Base-by-base conservation (phyloP, 2,888 invertebrate genomes). In the Hartigia nigra region DNA sequence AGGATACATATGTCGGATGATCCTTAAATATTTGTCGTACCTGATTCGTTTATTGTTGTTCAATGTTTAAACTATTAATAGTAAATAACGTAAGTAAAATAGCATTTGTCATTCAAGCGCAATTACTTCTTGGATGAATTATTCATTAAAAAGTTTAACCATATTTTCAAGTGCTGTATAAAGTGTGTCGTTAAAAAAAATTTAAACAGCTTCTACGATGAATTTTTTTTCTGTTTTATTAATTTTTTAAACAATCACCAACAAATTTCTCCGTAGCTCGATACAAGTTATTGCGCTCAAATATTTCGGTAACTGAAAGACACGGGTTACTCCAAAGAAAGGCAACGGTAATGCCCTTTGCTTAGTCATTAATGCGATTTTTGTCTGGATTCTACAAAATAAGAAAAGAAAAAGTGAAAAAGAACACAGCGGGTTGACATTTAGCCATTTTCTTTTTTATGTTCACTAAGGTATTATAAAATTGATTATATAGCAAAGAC, bases 301-400 rank as follows among this genome's bases (percentile, higher is more conserved):
- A 79, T 78, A 78, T 81, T 78, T 76, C 84, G 85, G 84, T 86
- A 85, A 85, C 85, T 82, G 79, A 82, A 84, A 83, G 77, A 82
- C 82, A 77, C 76, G 76, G 74, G 72, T 72, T 78, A 76, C 32
- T 72, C 80, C 78, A 76, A 82, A 83, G 69, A 80, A 84, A 84
- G 85, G 84, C 81, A 84, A 80, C 80, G 81, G 75, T 75, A 85
- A 85, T 85, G 84, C 85, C 85, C 82, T 70, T 81, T 69, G 35
- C 31, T 76, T 74, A 69, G 77, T 55, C 55, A 9, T 55, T 55
- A 55, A 55, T 55, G 23, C 12, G 31, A 72, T 72, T 34, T 31
- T 31, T 72, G 34, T 72, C 12, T 31, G 31, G 31, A 72, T 72
- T 72, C 11, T 0, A 14, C 14, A n/a, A 32, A 31, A 12, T n/a